Evolutionary conservation across 2,113 vertebrate genomes (phyloP).

Genomic region (Ptilonorhynchus violaceus): DNA sequence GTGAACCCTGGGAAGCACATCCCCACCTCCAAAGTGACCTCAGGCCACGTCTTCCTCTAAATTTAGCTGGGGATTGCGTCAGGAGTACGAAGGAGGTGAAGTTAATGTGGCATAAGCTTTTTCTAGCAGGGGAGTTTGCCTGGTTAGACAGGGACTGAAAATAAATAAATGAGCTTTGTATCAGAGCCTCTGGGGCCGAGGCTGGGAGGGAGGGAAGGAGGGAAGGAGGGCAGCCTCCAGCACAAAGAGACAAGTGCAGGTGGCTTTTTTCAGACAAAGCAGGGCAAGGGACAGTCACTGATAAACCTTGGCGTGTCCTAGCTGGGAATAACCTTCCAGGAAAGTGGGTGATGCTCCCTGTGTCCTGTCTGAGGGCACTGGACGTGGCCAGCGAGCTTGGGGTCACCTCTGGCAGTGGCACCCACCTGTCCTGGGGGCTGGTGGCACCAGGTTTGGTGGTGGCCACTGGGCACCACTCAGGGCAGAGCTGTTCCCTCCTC

Average conservation of each 20-base stretch:
- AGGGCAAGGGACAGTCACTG: neutral
- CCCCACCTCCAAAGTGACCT: conserved; percentile 22
- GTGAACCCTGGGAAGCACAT: neutral
- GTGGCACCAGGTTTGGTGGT: neutral
- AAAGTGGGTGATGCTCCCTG: accelerated
- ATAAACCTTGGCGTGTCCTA: neutral
- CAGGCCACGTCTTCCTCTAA: conserved; percentile 2
- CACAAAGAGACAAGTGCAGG: neutral
- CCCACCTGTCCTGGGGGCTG: neutral
- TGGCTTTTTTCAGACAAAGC: neutral
- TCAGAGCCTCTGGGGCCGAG: neutral
- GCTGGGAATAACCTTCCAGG: neutral
- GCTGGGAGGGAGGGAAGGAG: neutral
- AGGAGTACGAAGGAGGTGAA: conserved; percentile 36
- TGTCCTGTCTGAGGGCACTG: neutral
- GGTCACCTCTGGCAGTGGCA: neutral
- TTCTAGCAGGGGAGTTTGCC: neutral
- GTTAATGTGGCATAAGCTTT: conserved; percentile 20
- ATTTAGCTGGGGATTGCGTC: conserved; percentile 40
- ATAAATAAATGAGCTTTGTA: neutral
- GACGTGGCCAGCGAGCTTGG: neutral
- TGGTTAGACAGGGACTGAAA: neutral
- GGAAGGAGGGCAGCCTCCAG: neutral
- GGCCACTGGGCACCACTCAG: accelerated
- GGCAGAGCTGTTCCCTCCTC: neutral